Evolutionary conservation across 1,140 invertebrate genomes (phyloP), one percentile per base, ranked within the genome.

Genomic region (Maconellicoccus hirsutus): DNA sequence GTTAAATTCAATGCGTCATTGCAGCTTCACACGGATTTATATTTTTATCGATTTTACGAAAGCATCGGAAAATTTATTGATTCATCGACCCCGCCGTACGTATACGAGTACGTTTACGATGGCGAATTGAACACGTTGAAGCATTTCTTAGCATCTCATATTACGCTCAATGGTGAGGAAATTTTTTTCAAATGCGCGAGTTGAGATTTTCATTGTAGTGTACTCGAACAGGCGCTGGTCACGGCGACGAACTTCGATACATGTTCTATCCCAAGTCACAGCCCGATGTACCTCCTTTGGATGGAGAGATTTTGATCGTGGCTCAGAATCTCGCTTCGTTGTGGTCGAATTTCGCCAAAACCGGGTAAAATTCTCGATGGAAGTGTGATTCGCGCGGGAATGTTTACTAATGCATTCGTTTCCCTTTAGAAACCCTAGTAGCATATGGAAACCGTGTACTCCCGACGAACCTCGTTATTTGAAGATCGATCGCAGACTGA

Each of bases 261-360:
- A 23, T 66, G 4, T 66, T 66, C 25, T 66, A 3, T 8, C 1
- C 21, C 3, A 23, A 23, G 21, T 23, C 3, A 23, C 16, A 2
- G 2, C 61, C 10, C 22, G 3, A 22, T 25, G 2, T 16, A 16
- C 22, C 61, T 8, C 22, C 21, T 2, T 66, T 25, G 10, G 4
- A 23, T 26, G 19, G 10, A 1, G 8, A 23, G 22, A 22, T 23
- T 10, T 23, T 10, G 3, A 66, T 4, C 6, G 22, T 66, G 2
- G 25, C 25, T 22, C 22, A 66, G 19, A 66, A 23, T 16, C 22
- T 66, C 1, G 10, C 22, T 66, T 23, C 61, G 4, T 25, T 66
- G 16, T 66, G 61, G 61, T 1, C 61, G 25, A 66, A 66, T 66
- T 66, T 66, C 61, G 61, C 61, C 19, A 66, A 26, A 66, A 66